phyloP scores from a whole-genome alignment of 2,888 invertebrate genomes.

The Philopedon plagiatum region DNA sequence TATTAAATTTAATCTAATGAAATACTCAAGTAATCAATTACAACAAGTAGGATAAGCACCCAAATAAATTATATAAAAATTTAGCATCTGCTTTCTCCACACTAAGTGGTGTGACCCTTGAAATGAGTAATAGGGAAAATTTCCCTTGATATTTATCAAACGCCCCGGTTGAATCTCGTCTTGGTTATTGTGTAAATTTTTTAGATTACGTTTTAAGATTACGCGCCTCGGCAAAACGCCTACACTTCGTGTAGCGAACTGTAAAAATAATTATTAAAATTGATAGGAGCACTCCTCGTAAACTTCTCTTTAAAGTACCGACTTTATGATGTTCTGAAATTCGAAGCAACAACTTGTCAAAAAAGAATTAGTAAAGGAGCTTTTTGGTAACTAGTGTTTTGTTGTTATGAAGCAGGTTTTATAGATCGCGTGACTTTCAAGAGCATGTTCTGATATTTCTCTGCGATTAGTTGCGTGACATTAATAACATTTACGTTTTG shows the following conservation, averaged over 20 bases:
- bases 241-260: neutral
- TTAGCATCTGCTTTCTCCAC: neutral
- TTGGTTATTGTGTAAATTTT: neutral
- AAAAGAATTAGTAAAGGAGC: too few relatives aligned
- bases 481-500: too few relatives aligned
- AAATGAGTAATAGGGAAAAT: neutral
- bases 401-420: too few relatives aligned
- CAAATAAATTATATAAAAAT: neutral
- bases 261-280: neutral
- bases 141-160: conserved; percentile 5
- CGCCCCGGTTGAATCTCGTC: neutral
- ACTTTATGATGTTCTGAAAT: too few relatives aligned
- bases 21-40: neutral
- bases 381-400: too few relatives aligned
- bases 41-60: neutral
- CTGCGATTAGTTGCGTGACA: too few relatives aligned
- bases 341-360: too few relatives aligned
- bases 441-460: too few relatives aligned
- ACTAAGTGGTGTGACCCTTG: neutral
- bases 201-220: too few relatives aligned
- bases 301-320: too few relatives aligned
- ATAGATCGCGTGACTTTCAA: too few relatives aligned
- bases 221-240: neutral
- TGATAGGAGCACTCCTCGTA: too few relatives aligned
- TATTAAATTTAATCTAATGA: neutral